Evolutionary conservation across 2,888 invertebrate genomes (phyloP).

Genomic region (Chrysolina americana): DNA sequence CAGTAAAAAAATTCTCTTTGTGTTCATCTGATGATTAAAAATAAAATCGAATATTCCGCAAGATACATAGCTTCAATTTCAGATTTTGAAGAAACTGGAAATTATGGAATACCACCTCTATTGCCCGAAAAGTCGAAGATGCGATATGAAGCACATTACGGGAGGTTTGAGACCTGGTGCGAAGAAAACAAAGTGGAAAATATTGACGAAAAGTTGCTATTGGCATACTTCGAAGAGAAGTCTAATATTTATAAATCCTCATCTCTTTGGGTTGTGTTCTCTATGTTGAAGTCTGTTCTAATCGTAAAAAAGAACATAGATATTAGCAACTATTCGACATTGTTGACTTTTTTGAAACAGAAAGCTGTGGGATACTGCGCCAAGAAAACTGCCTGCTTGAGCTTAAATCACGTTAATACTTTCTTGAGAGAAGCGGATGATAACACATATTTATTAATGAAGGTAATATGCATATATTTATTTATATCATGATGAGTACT

Average conservation of each 20-base stretch:
- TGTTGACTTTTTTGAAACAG: slow-evolving; percentile 25
- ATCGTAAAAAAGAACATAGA: slow-evolving; percentile 18
- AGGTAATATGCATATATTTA: not conserved
- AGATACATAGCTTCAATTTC: not conserved
- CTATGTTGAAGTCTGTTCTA: slow-evolving; percentile 34
- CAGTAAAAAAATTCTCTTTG: too few relatives aligned
- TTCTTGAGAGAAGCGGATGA: slow-evolving; percentile 34
- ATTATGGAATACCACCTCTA: not conserved
- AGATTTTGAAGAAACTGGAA: slow-evolving; percentile 4
- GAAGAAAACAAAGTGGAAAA: slow-evolving; percentile 16
- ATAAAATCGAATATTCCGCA: not conserved
- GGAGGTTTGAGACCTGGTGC: slow-evolving; percentile 24
- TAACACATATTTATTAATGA: slow-evolving; percentile 23
- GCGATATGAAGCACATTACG: slow-evolving; percentile 25
- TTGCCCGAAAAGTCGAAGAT: slow-evolving; percentile 28
- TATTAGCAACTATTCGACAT: slow-evolving; percentile 20
- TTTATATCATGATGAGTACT: not conserved
- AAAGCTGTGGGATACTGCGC: slow-evolving; percentile 24
- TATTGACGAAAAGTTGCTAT: slow-evolving; percentile 23
- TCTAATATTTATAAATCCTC: slow-evolving; percentile 21
- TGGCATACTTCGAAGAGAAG: slow-evolving; percentile 26
- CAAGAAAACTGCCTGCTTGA: slow-evolving; percentile 22
- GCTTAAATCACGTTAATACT: slow-evolving; percentile 18
- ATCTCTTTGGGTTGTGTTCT: slow-evolving; percentile 23
- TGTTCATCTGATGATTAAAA: not conserved